These are phyloP conservation scores for Desoria tigrina DNA, from an alignment of 2,888 invertebrate genomes.

Conservation along the genomic window DNA sequence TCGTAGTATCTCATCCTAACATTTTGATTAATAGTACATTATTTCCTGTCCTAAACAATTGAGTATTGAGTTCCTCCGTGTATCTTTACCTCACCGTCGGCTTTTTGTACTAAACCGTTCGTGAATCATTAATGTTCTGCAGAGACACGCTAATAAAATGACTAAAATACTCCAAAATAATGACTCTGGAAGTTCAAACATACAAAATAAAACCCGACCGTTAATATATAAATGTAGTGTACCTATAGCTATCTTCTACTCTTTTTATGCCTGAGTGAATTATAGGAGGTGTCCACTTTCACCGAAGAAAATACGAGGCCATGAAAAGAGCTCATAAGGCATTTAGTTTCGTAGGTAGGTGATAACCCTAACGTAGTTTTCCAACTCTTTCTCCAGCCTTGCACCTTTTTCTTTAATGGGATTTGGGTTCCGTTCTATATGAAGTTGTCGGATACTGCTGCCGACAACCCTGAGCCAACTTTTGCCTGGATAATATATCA, in stretches of 20 bases:
- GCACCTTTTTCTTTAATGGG: neutral
- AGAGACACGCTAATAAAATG: no score
- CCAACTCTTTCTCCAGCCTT: slow-evolving; percentile 12
- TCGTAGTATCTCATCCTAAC: no score
- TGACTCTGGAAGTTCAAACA: no score
- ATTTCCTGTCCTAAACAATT: neutral
- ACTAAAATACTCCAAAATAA: no score
- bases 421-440: neutral
- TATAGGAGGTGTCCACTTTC: slow-evolving; percentile 38
- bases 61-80: neutral
- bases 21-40: no score
- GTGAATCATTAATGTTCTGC: no score
- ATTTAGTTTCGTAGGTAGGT: slow-evolving; percentile 16
- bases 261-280: neutral
- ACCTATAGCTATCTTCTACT: neutral
- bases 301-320: slow-evolving; percentile 35
- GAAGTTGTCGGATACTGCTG: no score
- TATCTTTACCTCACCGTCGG: neutral
- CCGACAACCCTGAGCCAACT: no score
- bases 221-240: no score
- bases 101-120: no score
- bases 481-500: neutral
- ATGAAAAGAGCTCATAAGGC: slow-evolving; percentile 31
- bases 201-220: no score
- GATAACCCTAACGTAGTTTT: slow-evolving; percentile 1